Evolutionary conservation across 1,140 invertebrate genomes (phyloP), one percentile per base, ranked within the genome.

Genomic region (Drosophila elegans): DNA sequence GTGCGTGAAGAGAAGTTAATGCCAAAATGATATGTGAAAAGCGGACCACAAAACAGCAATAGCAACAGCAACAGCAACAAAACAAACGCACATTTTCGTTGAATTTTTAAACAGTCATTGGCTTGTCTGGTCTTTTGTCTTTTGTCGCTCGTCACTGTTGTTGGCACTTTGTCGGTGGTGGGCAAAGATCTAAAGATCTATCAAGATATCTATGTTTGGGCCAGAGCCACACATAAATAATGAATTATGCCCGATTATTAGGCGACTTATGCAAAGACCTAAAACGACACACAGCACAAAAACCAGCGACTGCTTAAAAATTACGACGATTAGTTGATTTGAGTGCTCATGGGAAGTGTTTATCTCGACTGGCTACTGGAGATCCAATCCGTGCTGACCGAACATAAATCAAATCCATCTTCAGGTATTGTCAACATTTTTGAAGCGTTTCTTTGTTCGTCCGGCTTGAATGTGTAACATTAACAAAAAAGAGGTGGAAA

Each of bases 71-170:
- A 57, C 0, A 21, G 16, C 16, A 51, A 5, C 27, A 13, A 44
- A 57, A 80, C 59, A 60, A 53, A 61, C 57, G 75, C 72, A 54
- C 38, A 48, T 74, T 64, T 55, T 76, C 29, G 57, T 80, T 89
- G 77, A 90, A 80, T 90, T 90, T 78, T 89, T 90, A 89, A 89
- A 85, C 85, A 89, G 84, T 89, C 84, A 89, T 89, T 84, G 84
- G 85, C 80, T 80, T 84, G 80, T 80, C 67, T 60, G 52, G 56
- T 68, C 61, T 63, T 68, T 81, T 80, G 81, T 77, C 56, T 71
- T 68, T 81, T 80, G 81, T 77, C 56, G 67, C 44, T 64, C 49
- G 51, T 52, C 56, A 41, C 39, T 49, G 63, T 61, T 83, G 80
- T 83, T 82, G 80, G 77, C 77, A 80, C 77, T 69, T 74, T 82